phyloP scores from a whole-genome alignment of 2,888 invertebrate genomes.

The Nematopogon swammerdamellus region DNA sequence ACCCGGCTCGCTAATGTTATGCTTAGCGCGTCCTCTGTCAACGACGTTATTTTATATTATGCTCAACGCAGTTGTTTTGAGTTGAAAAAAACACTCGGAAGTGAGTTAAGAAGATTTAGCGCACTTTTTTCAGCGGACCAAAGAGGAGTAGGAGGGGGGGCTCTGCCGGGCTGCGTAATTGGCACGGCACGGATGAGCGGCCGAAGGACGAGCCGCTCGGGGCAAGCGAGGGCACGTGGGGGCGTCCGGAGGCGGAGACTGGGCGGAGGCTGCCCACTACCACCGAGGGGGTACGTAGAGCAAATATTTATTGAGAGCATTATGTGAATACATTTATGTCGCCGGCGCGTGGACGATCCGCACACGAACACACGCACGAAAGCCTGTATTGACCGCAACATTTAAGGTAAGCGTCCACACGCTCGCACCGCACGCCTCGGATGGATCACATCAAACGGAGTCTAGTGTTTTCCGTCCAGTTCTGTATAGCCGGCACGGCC shows the following conservation, averaged over 20 bases:
- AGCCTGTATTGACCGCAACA: too few relatives aligned
- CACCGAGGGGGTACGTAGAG: too few relatives aligned
- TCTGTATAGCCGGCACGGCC: too few relatives aligned
- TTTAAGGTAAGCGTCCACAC: too few relatives aligned
- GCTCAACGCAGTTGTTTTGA: not conserved
- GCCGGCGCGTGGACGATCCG: too few relatives aligned
- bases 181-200: not conserved
- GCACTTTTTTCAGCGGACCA: not conserved
- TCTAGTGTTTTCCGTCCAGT: too few relatives aligned
- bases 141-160: not conserved
- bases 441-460: too few relatives aligned
- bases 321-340: not conserved
- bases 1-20: not conserved
- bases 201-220: not conserved
- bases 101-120: not conserved
- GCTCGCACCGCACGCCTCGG: too few relatives aligned
- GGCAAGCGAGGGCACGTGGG: too few relatives aligned
- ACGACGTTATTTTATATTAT: not conserved
- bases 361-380: too few relatives aligned
- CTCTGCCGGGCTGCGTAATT: not conserved
- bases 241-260: not conserved
- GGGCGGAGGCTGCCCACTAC: too few relatives aligned
- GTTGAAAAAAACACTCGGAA: not conserved
- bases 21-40: not conserved
- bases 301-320: not conserved